Evolutionary conservation across 2,797 vertebrate species (phyloP), one percentile per base, ranked within the genome.

Genomic region (Scolopax rusticola): DNA sequence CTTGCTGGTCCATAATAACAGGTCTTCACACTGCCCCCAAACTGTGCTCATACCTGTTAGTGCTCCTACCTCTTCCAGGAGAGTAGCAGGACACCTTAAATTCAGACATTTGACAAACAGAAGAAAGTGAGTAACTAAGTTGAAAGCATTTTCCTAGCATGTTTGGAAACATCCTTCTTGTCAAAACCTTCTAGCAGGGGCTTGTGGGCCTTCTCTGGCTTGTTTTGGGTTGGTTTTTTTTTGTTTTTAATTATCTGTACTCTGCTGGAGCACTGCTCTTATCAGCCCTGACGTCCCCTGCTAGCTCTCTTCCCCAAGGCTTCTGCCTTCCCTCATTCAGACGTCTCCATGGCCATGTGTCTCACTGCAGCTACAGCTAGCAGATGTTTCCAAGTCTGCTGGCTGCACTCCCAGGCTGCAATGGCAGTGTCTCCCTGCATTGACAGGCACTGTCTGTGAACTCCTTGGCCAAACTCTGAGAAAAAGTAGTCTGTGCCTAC

Each of bases 331-430:
- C 71, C 69, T 48, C 70, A 25, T 77, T 93, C 90, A 71, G 88
- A 32, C 9, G 2, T 91, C 79, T 87, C 93, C 54, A 13, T 40
- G 78, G 64, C 75, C 5, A 0, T 85, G 94, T 94, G 81, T 92
- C 84, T 87, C 73, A 36, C 85, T 89, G 41, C 69, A 87, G 63
- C 64, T 92, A 83, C 81, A 87, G 93, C 54, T 74, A 93, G 91
- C 96, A 96, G 96, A 94, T 95, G 96, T 96, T 96, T 95, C 91
- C 64, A 76, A 95, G 96, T 73, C 92, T 93, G 84, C 96, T 97
- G 96, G 95, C 96, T 92, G 91, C 75, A 19, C 83, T 95, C 95
- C 96, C 93, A 80, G 95, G 88, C 90, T 95, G 93, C 85, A 83
- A 77, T 43, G 28, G 86, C 95, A 95, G 70, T 24, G 63, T 94